Conservation (phyloP, 2,113 vertebrate genomes). For the Piliocolobus tephrosceles region DNA sequence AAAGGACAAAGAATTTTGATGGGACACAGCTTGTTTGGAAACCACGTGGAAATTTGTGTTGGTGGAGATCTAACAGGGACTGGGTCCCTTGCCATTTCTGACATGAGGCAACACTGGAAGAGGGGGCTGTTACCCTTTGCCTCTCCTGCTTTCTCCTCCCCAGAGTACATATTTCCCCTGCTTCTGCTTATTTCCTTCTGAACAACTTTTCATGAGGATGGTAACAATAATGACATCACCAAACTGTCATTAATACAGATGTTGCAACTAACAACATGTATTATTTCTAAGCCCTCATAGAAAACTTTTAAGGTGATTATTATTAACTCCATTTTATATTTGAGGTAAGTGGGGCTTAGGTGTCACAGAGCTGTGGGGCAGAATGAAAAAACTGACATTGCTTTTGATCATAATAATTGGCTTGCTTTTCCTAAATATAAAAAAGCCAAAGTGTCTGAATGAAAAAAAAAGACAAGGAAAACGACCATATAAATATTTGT, state of each 20-base stretch:
- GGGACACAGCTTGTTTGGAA: background rate
- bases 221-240: background rate
- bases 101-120: background rate
- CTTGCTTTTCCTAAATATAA: background rate
- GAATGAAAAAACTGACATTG: background rate
- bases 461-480: background rate
- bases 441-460: background rate
- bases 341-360: background rate
- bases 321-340: background rate
- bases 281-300: background rate
- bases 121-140: accelerated
- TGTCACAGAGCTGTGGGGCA: background rate
- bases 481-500: background rate
- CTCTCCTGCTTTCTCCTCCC: background rate
- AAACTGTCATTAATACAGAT: background rate
- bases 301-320: background rate
- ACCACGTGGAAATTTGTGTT: background rate
- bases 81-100: background rate
- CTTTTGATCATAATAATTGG: background rate
- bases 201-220: background rate
- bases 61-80: background rate
- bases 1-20: background rate
- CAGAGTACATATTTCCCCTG: background rate
- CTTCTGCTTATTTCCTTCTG: background rate
- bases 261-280: background rate